Percentiles rank a stretch among this genome's conserved stretches.
These are phyloP conservation scores for Takifugu ocellatus DNA, from an alignment of 2,797 vertebrate species.

Conservation along the genomic window DNA sequence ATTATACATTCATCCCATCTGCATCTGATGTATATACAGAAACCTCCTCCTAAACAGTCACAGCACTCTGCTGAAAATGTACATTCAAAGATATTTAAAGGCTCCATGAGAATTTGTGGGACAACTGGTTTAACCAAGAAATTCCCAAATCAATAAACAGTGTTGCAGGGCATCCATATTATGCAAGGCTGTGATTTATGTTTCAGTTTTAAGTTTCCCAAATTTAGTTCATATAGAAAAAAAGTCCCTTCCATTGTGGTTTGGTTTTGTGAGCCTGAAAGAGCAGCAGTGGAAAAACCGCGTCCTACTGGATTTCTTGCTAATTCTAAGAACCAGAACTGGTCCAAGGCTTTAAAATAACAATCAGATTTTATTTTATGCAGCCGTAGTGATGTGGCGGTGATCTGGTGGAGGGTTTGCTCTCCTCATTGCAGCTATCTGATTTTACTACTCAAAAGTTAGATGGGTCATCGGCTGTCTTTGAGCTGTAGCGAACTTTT, in stretches of 20 bases:
- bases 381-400: slow-evolving; percentile 27
- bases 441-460: slow-evolving; percentile 17
- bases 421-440: slow-evolving; percentile 23
- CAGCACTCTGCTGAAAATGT: slow-evolving; percentile 26
- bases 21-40: slow-evolving; percentile 38
- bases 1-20: slow-evolving; percentile 45
- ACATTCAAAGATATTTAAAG: slow-evolving; percentile 68
- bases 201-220: slow-evolving; percentile 27
- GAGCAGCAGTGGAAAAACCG: slow-evolving; percentile 24
- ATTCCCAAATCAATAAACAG: slow-evolving; percentile 29
- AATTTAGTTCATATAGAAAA: slow-evolving; percentile 31
- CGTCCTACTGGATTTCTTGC: slow-evolving; percentile 6
- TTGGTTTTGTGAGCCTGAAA: slow-evolving; percentile 16
- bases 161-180: slow-evolving; percentile 15
- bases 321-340: slow-evolving; percentile 25
- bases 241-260: slow-evolving; percentile 23
- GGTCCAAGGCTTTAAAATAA: slow-evolving; percentile 2
- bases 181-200: slow-evolving; percentile 45
- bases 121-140: slow-evolving; percentile 31
- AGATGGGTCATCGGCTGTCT: slow-evolving; percentile 30
- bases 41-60: slow-evolving; percentile 59
- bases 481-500: slow-evolving; percentile 47
- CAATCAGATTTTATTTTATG: neutral
- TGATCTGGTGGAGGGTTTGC: slow-evolving; percentile 20
- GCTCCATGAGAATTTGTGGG: slow-evolving; percentile 59